Conservation (phyloP, 2,888 invertebrate species). For the Apocheima hispidaria region DNA sequence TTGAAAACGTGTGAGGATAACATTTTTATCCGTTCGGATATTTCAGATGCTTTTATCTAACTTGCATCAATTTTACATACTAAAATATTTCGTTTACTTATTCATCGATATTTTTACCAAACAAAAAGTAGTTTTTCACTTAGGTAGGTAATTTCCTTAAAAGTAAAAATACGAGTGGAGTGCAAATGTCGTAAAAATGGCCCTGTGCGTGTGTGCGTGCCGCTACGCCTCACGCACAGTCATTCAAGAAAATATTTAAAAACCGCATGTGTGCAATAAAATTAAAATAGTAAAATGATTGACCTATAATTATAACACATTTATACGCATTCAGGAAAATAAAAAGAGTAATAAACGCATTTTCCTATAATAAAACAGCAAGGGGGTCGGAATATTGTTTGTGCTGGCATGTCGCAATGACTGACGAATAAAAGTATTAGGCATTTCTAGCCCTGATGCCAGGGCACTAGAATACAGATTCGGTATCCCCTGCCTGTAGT, state of each 20-base stretch:
- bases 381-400: slow-evolving; percentile 4
- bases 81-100: too few relatives aligned
- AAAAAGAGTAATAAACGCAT: slow-evolving; percentile 22
- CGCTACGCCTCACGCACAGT: slow-evolving; percentile 22
- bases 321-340: slow-evolving; percentile 17
- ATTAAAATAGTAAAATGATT: slow-evolving; percentile 17
- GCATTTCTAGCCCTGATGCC: not conserved
- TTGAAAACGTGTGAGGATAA: not conserved
- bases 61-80: not conserved
- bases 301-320: slow-evolving; percentile 25
- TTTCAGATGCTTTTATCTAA: not conserved
- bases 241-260: slow-evolving; percentile 25
- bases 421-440: not conserved
- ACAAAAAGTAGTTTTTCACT: not conserved
- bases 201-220: slow-evolving; percentile 22
- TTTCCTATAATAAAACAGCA: slow-evolving; percentile 11
- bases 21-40: not conserved
- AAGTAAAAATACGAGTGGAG: not conserved
- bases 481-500: too few relatives aligned
- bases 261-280: slow-evolving; percentile 30
- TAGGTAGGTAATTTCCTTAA: not conserved
- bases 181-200: slow-evolving; percentile 5
- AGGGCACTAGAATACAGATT: too few relatives aligned
- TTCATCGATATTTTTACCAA: not conserved
- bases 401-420: not conserved